These are phyloP conservation scores for Piscicola geometra DNA, from an alignment of 2,888 invertebrate genomes.

Conservation along the genomic window DNA sequence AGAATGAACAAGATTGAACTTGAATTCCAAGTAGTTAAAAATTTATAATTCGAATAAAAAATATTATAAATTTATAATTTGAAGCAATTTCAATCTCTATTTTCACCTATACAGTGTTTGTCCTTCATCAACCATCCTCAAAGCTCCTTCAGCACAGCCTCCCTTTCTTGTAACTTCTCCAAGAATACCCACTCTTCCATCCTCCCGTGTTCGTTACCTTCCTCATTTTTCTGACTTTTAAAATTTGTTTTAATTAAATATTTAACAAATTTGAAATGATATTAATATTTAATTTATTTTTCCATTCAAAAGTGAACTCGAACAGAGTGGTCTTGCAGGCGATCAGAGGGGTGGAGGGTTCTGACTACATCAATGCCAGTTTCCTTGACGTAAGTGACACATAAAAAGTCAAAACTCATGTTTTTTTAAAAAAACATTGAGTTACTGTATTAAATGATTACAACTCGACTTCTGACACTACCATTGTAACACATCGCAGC, in stretches of 20 bases:
- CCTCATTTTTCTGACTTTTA: too few species aligned
- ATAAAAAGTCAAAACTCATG: not conserved
- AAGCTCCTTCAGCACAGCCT: constrained; percentile 87
- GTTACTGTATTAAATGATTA: too few species aligned
- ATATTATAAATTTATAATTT: too few species aligned
- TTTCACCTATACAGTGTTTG: constrained; percentile 73
- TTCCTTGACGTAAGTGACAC: constrained; percentile 75
- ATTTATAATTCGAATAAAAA: too few species aligned
- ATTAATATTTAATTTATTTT: too few species aligned
- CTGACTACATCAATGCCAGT: constrained; percentile 97
- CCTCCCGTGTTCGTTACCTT: constrained; percentile 9
- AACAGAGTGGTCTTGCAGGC: constrained; percentile 88
- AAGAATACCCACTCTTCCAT: constrained; percentile 82
- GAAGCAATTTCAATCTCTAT: too few species aligned
- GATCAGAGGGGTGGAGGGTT: constrained; percentile 78
- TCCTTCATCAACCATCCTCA: constrained; percentile 89
- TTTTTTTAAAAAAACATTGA: too few species aligned
- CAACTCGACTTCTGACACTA: too few species aligned
- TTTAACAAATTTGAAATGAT: too few species aligned
- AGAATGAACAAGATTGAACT: not conserved
- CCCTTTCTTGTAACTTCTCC: constrained; percentile 90
- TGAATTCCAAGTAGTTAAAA: constrained; percentile 15
- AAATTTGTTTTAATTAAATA: too few species aligned
- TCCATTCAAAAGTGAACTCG: constrained; percentile 68
- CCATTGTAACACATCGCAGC: too few species aligned